Percentiles rank a stretch among this genome's conserved stretches.
Conservation (phyloP, 2,888 invertebrate genomes). For the Lagria hirta region DNA sequence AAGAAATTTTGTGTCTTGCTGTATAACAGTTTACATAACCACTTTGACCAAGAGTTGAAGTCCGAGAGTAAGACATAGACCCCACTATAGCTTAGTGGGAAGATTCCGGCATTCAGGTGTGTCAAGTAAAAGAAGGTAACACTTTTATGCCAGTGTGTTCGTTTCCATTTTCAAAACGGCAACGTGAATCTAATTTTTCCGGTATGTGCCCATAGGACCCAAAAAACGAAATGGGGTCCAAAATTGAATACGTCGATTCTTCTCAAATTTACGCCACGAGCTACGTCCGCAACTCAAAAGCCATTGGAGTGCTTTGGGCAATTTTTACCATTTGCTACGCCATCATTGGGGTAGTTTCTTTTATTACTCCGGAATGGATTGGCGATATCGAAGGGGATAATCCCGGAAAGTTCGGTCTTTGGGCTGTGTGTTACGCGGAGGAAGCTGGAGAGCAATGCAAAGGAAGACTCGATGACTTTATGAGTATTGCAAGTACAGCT, state of each 20-base stretch:
- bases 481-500: constrained; percentile 74
- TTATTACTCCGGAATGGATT: constrained; percentile 84
- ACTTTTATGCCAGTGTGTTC: constrained; percentile 5
- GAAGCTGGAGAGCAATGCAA: constrained; percentile 80
- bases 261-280: constrained; percentile 88
- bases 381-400: constrained; percentile 85
- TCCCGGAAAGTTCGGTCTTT: constrained; percentile 90
- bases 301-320: constrained; percentile 96
- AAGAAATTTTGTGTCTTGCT: too few relatives aligned
- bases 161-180: constrained; percentile 2
- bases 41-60: too few relatives aligned
- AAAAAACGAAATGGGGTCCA: constrained; percentile 71
- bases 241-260: constrained; percentile 90
- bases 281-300: constrained; percentile 89
- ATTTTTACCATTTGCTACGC: constrained; percentile 97
- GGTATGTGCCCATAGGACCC: constrained; percentile 13
- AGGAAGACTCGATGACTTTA: constrained; percentile 81
- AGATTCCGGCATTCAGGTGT: constrained; percentile 25
- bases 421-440: constrained; percentile 82
- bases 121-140: constrained; percentile 21
- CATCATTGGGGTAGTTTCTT: constrained; percentile 91
- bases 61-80: too few relatives aligned
- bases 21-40: too few relatives aligned
- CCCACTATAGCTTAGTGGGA: too few relatives aligned
- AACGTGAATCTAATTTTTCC: constrained; percentile 21